Evolutionary conservation across 1,140 invertebrate species (phyloP), one percentile per base, ranked within the genome.

Genomic region (Berghia stephanieae): DNA sequence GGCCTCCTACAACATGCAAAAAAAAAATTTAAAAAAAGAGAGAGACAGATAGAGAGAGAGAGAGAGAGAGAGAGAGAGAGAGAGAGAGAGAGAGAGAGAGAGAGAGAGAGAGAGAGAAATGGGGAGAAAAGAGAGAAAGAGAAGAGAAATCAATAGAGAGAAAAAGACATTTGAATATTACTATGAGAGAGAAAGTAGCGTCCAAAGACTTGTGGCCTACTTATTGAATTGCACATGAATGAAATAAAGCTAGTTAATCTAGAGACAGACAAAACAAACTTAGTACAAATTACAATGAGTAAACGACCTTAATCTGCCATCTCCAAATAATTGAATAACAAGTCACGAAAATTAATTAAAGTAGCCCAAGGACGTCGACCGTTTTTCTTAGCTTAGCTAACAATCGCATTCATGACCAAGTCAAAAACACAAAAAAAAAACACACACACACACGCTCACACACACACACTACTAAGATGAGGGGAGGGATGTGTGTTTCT

Each of bases 41-140:
- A 44, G 69, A 44, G n/a, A 49, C n/a, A 72, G 40, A 72, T 5
- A 49, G 18, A 72, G 69, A 72, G 38, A 42, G 38, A 70, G 69
- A 72, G 24, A n/a, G 24, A 72, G 69, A 72, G 44, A 49, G 18
- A 2, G 69, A 44, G 44, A 49, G 44, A 72, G 69, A 72, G 44
- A 49, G 24, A 72, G 36, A 72, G 44, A 49, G 44, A 72, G 69
- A 46, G 69, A 44, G 44, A 27, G 69, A 72, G 69, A 49, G 36
- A 27, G 44, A 49, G 27, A 73, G 1, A 55, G 6, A 73, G 24
- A 73, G 44, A 73, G 16, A 55, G 0, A 24, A 46, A 18, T 8
- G 31, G 16, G n/a, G 27, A 71, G 36, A 38, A 27, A 43, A 38
- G 24, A 44, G 36, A 49, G 24, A 27, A 36, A 71, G 38, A 49